These are phyloP conservation scores for Sinelater perroti DNA, from an alignment of 2,888 invertebrate species.

Conservation along the genomic window DNA sequence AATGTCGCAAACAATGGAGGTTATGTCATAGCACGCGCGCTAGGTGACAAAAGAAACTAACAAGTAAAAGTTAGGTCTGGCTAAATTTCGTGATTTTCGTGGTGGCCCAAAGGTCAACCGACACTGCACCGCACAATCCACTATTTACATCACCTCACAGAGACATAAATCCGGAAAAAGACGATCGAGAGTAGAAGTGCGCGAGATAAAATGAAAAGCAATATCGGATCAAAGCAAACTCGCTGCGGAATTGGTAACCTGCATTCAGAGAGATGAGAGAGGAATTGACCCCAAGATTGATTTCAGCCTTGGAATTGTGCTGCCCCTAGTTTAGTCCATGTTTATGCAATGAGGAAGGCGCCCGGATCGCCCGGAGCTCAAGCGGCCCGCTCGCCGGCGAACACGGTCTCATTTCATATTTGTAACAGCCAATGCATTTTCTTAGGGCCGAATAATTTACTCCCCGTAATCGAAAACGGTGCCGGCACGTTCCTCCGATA, in stretches of 20 bases:
- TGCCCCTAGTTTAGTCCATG: constrained; percentile 36
- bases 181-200: constrained; percentile 13
- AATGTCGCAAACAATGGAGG: constrained; percentile 1
- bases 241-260: constrained; percentile 28
- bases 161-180: constrained; percentile 22
- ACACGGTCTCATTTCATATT: constrained; percentile 11
- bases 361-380: constrained; percentile 9
- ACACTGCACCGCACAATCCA: neutral
- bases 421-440: constrained; percentile 15
- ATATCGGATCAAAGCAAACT: constrained; percentile 43
- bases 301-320: constrained; percentile 40
- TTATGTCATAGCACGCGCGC: neutral
- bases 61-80: constrained; percentile 12
- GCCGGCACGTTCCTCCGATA: constrained; percentile 1
- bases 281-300: constrained; percentile 46
- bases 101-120: constrained; percentile 4
- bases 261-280: constrained; percentile 35
- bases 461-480: constrained; percentile 6
- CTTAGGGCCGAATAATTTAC: constrained; percentile 2
- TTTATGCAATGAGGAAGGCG: constrained; percentile 40
- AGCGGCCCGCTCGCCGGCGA: neutral
- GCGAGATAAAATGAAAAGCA: constrained; percentile 37
- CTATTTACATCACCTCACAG: constrained; percentile 18
- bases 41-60: constrained; percentile 8
- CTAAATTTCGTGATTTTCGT: constrained; percentile 12